Evolutionary conservation across 2,113 vertebrate genomes (phyloP).

Genomic region (Pardalotus punctatus): DNA sequence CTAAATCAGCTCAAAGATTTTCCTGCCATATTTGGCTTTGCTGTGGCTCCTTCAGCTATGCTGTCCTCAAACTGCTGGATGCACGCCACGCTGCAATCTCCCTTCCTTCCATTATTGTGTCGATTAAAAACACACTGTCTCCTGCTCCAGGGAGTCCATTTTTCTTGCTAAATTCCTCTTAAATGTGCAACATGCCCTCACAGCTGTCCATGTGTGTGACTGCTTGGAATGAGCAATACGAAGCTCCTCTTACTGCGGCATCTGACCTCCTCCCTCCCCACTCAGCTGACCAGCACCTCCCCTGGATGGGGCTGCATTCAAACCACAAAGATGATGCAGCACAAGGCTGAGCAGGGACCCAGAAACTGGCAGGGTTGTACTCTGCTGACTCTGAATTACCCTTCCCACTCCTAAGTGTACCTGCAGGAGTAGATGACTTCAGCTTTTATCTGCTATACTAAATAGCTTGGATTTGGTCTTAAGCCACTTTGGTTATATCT

Average conservation of each 20-base stretch:
- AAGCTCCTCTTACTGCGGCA: neutral
- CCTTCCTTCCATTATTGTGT: neutral
- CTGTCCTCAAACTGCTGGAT: neutral
- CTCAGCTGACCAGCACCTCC: neutral
- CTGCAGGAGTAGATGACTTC: neutral
- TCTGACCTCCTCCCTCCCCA: neutral
- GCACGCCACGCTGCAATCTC: neutral
- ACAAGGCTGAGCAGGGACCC: neutral
- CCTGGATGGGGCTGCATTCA: neutral
- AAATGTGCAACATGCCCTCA: neutral
- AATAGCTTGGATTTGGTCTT: neutral
- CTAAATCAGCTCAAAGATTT: constrained; percentile 18
- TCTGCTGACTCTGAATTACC: neutral
- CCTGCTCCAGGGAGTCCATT: neutral
- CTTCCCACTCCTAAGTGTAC: neutral
- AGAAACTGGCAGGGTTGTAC: neutral
- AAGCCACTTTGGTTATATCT: neutral
- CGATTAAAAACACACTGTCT: neutral
- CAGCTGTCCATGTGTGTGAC: neutral
- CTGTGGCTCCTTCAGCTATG: neutral
- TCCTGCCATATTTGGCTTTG: constrained; percentile 33
- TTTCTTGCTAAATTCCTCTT: neutral
- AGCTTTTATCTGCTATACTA: neutral
- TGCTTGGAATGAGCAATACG: neutral
- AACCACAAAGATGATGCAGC: neutral